Evolutionary conservation across 2,797 vertebrate species (phyloP), one percentile per base, ranked within the genome.

Genomic region (Smutsia temminckii): DNA sequence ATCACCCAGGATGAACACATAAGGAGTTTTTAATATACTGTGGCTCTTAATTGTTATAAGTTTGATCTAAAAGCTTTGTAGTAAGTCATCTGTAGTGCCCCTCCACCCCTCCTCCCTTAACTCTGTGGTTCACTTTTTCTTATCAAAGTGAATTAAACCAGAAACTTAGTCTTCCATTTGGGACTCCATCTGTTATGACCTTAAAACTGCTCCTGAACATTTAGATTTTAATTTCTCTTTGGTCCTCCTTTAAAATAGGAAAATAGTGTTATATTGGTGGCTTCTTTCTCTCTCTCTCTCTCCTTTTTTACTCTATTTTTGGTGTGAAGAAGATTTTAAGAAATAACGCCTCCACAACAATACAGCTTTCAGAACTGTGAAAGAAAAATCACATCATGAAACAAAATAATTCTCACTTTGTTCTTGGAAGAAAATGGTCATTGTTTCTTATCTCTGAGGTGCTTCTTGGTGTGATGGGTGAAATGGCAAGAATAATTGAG

Each of bases 1-100:
- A 97, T 97, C 96, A 96, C 93, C 94, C 96, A 97, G 95, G 94
- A 97, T 97, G 97, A 98, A 96, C 95, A 97, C 71, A 85, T 85
- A 96, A 96, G 53, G 92, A 97, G 94, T 86, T 98, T 97, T 96
- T 96, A 97, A 97, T 93, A 96, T 88, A 92, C 72, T 96, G 59
- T 97, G 37, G 27, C 59, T 92, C 63, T 79, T 97, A 97, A 98
- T 96, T 95, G 89, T 96, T 71, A 63, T 91, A 90, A 46, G 10
- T 27, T 97, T 72, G 89, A 97, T 94, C 75, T 94, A 96, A 89
- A 64, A 25, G 8, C 29, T 68, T 92, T 86, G 14, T 21, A n/a
- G 46, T 64, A 71, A 85, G 27, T 90, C 37, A 80, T 11, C 27
- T 81, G 13, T 25, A 63, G 5, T 72, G 46, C 46, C 46, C 46